Evolutionary conservation across 2,888 invertebrate species (phyloP).

Genomic region (Anarsia innoxiella): DNA sequence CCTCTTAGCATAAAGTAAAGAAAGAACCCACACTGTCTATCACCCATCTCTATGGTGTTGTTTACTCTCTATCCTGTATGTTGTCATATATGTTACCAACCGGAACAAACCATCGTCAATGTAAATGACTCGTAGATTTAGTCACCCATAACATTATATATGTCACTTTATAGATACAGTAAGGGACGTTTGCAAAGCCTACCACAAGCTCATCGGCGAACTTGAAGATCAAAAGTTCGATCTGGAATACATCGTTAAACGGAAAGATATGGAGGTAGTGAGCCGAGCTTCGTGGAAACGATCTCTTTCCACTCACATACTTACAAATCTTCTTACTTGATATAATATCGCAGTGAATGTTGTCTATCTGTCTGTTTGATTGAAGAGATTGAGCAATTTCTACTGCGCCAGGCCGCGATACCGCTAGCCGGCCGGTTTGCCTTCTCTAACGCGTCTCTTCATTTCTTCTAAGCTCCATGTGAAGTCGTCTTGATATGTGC

Average conservation of each 20-base stretch:
- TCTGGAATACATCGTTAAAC: conserved; percentile 97
- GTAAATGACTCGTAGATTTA: conserved; percentile 19
- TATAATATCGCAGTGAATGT: conserved; percentile 58
- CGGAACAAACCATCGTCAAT: conserved; percentile 25
- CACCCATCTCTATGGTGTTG: conserved; percentile 9
- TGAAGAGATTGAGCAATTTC: conserved; percentile 44
- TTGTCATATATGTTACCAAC: conserved; percentile 40
- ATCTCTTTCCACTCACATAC: conserved; percentile 50
- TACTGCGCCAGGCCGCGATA: conserved; percentile 36
- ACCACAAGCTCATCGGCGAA: conserved; percentile 89
- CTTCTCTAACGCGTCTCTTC: conserved; percentile 57
- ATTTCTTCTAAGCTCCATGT: conserved; percentile 58
- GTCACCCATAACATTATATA: conserved; percentile 14
- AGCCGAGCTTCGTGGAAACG: conserved; percentile 47
- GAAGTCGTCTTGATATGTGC: conserved; percentile 46
- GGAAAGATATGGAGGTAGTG: conserved; percentile 99
- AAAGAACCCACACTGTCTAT: no score
- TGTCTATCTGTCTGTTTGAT: conserved; percentile 58
- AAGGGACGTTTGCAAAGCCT: conserved; percentile 85
- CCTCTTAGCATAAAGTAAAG: conserved; percentile 3
- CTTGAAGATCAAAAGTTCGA: conserved; percentile 98
- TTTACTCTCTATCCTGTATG: no score
- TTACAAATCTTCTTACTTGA: conserved; percentile 63
- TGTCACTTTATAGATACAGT: conserved; percentile 79
- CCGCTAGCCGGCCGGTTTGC: conserved; percentile 32